Base-by-base conservation (phyloP, 1,140 invertebrate genomes). In the Ooceraea biroi region DNA sequence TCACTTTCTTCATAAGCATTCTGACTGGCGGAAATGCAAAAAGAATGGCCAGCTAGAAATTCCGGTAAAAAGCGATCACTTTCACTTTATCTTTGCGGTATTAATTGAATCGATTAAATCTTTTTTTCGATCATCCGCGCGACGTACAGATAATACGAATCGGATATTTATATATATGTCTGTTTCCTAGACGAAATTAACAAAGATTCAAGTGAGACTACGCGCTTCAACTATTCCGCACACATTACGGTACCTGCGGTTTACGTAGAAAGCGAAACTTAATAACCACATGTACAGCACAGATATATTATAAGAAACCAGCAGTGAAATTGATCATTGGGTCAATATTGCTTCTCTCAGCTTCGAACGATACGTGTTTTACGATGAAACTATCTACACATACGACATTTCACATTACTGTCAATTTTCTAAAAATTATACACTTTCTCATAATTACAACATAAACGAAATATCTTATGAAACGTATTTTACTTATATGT, bases 211-310 rank as follows among this genome's bases (percentile, higher is more conserved):
- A 14, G 3, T 12, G 27, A 14, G 22, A 25, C 4, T 12, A 11
- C 4, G 60, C 14, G 19, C 36, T 36, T 36, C 36, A 7, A 44
- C 3, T 50, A 52, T 27, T 46, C 12, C 41, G 41, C 41, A 7
- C 41, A 7, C 8, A 50, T 77, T 77, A 77, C 46, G 12, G 44
- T 63, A 52, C 0, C 4, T 65, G 58, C 7, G 27, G 44, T 83
- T 61, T 63, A 68, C 44, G 27, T 87, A 83, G 83, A 90, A 88
- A 90, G 87, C 87, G 89, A 90, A 88, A 90, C 46, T 85, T 88
- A 74, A 86, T 82, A 65, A 76, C 44, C 14, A 10, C 22, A 48
- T 57, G 22, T 60, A 72, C 3, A 50, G 68, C 14, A 17, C 25
- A 19, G 52, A 30, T 46, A 69, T 55, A 55, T 63, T 14, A 27